A percentile compares a stretch with the other conserved stretches of the same genome.
Evolutionary conservation across 1,140 invertebrate species (phyloP).

Genomic region (Andricus grossulariae): DNA sequence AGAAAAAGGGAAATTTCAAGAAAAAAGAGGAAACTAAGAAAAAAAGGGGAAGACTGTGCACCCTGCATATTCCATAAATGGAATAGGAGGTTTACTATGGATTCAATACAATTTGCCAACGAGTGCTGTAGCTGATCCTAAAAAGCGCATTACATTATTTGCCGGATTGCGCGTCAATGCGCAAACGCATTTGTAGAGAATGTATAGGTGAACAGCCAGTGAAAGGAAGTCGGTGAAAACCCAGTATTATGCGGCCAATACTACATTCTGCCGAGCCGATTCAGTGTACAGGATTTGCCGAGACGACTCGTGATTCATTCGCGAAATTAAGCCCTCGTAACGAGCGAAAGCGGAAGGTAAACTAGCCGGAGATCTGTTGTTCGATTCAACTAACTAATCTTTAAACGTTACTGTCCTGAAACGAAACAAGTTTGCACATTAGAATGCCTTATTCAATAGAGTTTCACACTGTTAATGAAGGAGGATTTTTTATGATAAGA

Average conservation of each 20-base stretch:
- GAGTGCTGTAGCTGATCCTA: neutral
- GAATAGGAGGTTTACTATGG: no score
- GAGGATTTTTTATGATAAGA: neutral
- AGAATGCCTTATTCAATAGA: neutral
- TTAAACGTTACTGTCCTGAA: neutral
- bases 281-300: constrained; percentile 5
- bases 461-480: no score
- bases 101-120: neutral
- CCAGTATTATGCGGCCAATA: constrained; percentile 17
- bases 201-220: neutral
- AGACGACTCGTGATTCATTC: constrained; percentile 23
- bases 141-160: neutral
- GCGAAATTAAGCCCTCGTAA: constrained; percentile 8
- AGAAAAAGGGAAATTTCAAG: no score
- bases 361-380: neutral
- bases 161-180: constrained; percentile 1
- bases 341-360: constrained; percentile 17
- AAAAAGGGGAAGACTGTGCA: no score
- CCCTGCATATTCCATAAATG: no score
- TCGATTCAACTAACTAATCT: neutral
- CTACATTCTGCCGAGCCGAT: neutral
- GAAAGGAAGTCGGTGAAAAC: constrained; percentile 26
- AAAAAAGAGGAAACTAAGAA: no score
- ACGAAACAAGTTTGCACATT: neutral
- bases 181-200: neutral